Evolutionary conservation across 2,888 invertebrate species (phyloP).

Genomic region (Drosophila lutescens): DNA sequence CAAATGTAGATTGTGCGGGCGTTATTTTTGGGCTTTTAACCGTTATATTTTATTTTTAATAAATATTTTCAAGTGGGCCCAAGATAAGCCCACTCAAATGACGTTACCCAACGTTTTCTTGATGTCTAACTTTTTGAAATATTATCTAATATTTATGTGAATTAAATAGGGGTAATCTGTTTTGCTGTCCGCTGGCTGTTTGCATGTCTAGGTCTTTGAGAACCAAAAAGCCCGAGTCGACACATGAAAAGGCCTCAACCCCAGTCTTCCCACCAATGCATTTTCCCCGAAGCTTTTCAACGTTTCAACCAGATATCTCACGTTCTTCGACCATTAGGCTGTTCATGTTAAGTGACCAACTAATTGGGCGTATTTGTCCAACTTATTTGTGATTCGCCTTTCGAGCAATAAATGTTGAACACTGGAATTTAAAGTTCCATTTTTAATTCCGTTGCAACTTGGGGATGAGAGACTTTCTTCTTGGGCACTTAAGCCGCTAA

Average conservation of each 20-base stretch:
- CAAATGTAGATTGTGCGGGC: not conserved
- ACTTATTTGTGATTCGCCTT: conserved; percentile 27
- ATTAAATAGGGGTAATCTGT: conserved; percentile 32
- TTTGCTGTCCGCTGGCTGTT: conserved; percentile 1
- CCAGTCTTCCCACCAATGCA: conserved; percentile 11
- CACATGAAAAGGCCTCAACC: not conserved
- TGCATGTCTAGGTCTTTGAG: conserved; percentile 13
- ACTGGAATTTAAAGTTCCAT: conserved; percentile 11
- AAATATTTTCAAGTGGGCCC: not conserved
- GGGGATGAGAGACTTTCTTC: conserved; percentile 19
- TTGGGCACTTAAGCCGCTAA: conserved; percentile 23
- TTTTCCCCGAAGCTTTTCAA: conserved; percentile 15
- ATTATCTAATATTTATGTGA: conserved; percentile 41
- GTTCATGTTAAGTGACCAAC: conserved; percentile 38
- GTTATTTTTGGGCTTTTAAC: not conserved
- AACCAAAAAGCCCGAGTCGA: not conserved
- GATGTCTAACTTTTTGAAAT: not conserved
- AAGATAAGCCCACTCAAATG: conserved; percentile 19
- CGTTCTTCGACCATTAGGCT: conserved; percentile 16
- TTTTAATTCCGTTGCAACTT: conserved; percentile 32
- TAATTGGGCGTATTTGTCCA: conserved; percentile 43
- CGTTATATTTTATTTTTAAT: conserved; percentile 4
- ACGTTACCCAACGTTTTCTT: conserved; percentile 5
- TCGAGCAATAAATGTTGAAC: conserved; percentile 2
- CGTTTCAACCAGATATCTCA: conserved; percentile 10